Base-by-base conservation (phyloP, 2,888 invertebrate species). In the Isotomurus palustris region DNA sequence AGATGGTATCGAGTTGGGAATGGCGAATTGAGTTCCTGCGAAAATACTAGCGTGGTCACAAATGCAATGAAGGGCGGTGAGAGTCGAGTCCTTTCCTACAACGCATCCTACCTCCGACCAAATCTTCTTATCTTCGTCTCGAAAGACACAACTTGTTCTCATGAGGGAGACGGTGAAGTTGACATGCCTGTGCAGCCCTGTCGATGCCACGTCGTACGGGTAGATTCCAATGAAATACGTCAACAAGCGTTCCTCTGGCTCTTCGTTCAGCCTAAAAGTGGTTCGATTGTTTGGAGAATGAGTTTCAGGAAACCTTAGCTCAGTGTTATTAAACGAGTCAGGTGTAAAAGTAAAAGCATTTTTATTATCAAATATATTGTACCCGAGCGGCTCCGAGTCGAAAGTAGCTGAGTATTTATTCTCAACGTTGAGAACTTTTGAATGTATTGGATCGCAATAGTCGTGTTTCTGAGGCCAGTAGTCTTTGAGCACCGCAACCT, bases 31-130 rank as follows among this genome's bases (percentile, higher is more conserved):
- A 14, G 60, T 56, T 2, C 58, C 67, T 1, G 64, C 50, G 27
- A 67, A 60, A 10, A 63, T 50, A 19, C 66, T 67, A 14, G 60
- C 49, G 43, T 67, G 69, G 24, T 53, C 40, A 22, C 69, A 67
- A 8, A 51, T 44, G 35, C 65, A 67, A 36, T 58, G 49, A 2
- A 63, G 48, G 1, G 17, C 35, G 14, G 12, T 4, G 14, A 27
- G 21, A 8, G 19, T 28, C 1, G 38, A 10, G 12, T 44, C 41
- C 6, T 50, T 44, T 38, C 38, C 19, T 28, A 59, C 53, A 29
- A 41, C 25, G 35, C 66, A 66, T 10, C 61, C 61, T 17, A 51
- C 28, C 41, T 61, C 63, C 4, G 54, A 54, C 66, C 66, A 66
- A 21, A 51, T 53, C 25, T 57, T 55, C 8, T 32, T 24, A 21